These are phyloP conservation scores for Nannospalax galili DNA, from an alignment of 2,113 vertebrate species.

Conservation along the genomic window DNA sequence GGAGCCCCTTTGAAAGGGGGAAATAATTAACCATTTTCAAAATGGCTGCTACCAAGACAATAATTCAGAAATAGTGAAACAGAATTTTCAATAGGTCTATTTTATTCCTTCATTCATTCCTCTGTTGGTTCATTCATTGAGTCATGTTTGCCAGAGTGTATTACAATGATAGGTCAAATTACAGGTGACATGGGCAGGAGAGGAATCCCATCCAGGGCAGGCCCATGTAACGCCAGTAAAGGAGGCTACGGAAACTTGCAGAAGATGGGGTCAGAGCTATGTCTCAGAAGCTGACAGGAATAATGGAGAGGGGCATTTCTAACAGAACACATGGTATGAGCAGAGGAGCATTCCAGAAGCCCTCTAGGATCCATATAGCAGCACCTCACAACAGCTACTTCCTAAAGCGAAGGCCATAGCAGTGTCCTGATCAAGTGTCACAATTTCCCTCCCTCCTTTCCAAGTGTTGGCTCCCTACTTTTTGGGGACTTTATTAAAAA, in stretches of 20 bases:
- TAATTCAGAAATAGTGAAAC: not conserved
- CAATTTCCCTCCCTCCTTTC: conserved; percentile 79
- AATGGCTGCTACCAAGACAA: not conserved
- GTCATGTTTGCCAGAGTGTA: not conserved
- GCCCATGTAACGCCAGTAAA: not conserved
- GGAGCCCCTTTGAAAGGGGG: not conserved
- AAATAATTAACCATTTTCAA: not conserved
- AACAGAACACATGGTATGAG: not conserved
- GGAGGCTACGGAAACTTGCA: not conserved
- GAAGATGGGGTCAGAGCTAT: not conserved
- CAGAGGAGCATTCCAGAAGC: conserved; percentile 4
- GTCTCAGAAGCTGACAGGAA: not conserved
- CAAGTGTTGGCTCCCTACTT: conserved; percentile 84
- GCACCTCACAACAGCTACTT: not conserved
- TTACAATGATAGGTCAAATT: not conserved
- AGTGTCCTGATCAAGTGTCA: conserved; percentile 64
- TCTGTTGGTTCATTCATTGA: not conserved
- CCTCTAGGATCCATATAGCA: not conserved
- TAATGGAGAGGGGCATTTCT: not conserved
- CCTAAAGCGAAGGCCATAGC: not conserved
- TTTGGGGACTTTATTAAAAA: conserved; percentile 88
- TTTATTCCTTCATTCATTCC: not conserved
- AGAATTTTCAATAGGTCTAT: not conserved
- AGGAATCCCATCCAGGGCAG: not conserved
- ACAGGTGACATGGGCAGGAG: not conserved